Base-by-base conservation (phyloP, 2,888 invertebrate genomes). In the Meteorus colon region DNA sequence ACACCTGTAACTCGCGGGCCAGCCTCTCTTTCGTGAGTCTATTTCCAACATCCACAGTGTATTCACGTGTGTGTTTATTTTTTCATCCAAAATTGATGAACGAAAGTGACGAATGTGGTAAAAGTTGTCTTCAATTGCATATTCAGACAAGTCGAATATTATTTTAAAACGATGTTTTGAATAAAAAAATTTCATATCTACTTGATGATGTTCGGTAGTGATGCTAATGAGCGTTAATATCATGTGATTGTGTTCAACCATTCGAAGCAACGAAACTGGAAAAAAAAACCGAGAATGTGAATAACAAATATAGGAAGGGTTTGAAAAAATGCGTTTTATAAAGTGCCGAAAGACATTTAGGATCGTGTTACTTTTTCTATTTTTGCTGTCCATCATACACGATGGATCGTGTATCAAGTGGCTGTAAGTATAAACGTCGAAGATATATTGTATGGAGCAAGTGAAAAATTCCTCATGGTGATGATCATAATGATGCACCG, bases 321-420 rank as follows among this genome's bases (percentile, higher is more conserved):
- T 68, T 55, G 73, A 41, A 59, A 83, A 84, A 81, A 88, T 88
- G 88, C 80, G 82, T 79, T 81, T 81, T 80, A 80, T 75, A 76
- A 81, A 78, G 79, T 77, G 76, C 75, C 73, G 71, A 41, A 76
- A 75, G 72, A 76, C 77, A 74, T 71, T 74, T 74, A 76, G 75
- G 68, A 63, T 79, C 70, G 79, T 77, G 76, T 63, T 77, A 76
- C 76, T 87, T 75, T 76, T 85, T 71, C 76, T 87, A 59, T 48
- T 75, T 29, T 77, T 87, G 62, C 81, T 86, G 60, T 80, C 86
- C 77, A 76, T 86, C 77, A 80, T 84, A 51, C 84, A 87, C 75
- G 83, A 82, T 78, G 88, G 85, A 81, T 81, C 83, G 81, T 88
- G 88, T 85, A 89, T 89, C 83, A 89, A 89, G 87, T 89, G 89